A percentile compares a stretch with the other conserved stretches of the same genome.
phyloP scores from a whole-genome alignment of 2,113 vertebrate genomes.

The Girardinichthys multiradiatus region DNA sequence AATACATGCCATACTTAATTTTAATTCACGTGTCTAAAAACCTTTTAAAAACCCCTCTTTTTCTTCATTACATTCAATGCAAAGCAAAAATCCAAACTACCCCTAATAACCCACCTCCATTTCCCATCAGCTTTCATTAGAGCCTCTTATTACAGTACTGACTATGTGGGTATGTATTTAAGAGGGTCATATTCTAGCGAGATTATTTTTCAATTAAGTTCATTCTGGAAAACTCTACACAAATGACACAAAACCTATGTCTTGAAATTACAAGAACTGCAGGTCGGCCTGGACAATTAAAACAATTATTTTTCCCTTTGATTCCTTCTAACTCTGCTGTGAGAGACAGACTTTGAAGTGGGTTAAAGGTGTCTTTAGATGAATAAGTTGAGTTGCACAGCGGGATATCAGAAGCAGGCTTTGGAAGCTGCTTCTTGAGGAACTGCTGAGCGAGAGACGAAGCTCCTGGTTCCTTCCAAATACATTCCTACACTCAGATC shows the following conservation, averaged over 20 bases:
- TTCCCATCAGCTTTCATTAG: conserved; percentile 52
- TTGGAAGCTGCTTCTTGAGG: conserved; percentile 51
- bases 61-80: conserved; percentile 16
- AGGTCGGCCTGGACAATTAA: conserved; percentile 40
- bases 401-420: conserved; percentile 49
- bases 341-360: conserved; percentile 33
- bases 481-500: conserved; percentile 47
- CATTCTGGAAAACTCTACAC: conserved; percentile 51
- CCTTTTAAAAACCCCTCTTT: conserved; percentile 13
- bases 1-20: background rate
- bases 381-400: conserved; percentile 53
- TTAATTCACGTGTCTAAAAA: conserved; percentile 2
- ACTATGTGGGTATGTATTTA: conserved; percentile 36
- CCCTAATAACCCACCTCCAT: conserved; percentile 29
- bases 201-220: conserved; percentile 74
- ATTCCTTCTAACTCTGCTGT: conserved; percentile 26
- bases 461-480: conserved; percentile 21
- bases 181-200: conserved; percentile 42
- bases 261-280: conserved; percentile 66
- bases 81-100: conserved; percentile 22
- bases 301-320: conserved; percentile 48
- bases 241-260: conserved; percentile 66
- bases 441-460: conserved; percentile 34
- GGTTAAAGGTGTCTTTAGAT: conserved; percentile 59
- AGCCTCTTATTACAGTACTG: conserved; percentile 61